A percentile compares a stretch with the other conserved stretches of the same genome.
Conservation (phyloP, 2,888 invertebrate species). For the Heterodera filipjevi region DNA sequence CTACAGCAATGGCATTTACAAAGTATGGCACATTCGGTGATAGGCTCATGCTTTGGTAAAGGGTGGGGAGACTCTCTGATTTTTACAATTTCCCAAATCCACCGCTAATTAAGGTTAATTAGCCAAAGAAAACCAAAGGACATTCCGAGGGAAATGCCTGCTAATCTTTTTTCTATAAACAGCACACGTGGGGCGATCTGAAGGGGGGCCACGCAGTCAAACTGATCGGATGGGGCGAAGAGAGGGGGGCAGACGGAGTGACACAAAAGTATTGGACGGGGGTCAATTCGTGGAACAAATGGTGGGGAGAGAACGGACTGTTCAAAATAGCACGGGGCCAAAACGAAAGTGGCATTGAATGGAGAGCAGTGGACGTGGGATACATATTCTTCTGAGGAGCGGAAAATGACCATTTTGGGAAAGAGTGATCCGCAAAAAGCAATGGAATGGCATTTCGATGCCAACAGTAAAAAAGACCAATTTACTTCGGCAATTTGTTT, state of each 20-base stretch:
- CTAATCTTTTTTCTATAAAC: background rate
- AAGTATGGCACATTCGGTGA: background rate
- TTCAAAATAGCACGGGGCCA: constrained; percentile 10
- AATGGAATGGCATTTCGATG: no score
- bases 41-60: no score
- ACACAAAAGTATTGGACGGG: constrained; percentile 19
- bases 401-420: background rate
- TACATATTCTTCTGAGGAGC: background rate
- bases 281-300: constrained; percentile 25
- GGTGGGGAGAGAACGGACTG: constrained; percentile 23
- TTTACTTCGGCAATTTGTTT: no score
- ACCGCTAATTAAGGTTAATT: no score
- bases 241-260: constrained; percentile 1
- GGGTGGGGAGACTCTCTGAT: no score
- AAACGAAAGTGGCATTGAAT: constrained; percentile 6
- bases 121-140: no score
- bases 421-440: no score
- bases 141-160: no score
- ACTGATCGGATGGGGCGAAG: constrained; percentile 27
- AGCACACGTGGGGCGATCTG: background rate
- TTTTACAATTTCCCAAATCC: no score
- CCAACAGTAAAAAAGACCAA: no score
- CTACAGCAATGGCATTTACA: constrained; percentile 17
- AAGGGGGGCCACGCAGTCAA: constrained; percentile 20
- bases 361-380: background rate